These are phyloP conservation scores for Furnarius figulus DNA, from an alignment of 2,113 vertebrate genomes.

Conservation along the genomic window DNA sequence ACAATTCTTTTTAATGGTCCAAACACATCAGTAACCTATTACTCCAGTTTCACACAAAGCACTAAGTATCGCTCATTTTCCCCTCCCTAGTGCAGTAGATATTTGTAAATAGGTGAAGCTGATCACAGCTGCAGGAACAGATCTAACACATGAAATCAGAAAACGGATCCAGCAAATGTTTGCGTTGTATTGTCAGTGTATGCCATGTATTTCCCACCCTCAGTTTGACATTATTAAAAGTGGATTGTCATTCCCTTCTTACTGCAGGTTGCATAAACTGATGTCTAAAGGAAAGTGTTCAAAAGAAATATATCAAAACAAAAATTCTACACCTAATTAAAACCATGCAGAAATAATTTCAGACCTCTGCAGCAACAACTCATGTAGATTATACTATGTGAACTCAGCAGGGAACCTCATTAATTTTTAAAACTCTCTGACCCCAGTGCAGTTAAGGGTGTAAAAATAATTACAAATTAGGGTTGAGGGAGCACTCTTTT, in stretches of 20 bases:
- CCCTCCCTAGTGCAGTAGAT: not conserved
- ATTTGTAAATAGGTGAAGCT: constrained; percentile 8
- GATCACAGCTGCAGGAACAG: not conserved
- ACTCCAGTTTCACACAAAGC: not conserved
- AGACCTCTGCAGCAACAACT: constrained; percentile 62
- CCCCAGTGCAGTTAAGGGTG: constrained; percentile 73
- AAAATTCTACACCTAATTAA: constrained; percentile 54
- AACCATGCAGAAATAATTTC: constrained; percentile 57
- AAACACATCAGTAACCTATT: not conserved
- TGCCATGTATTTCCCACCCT: not conserved
- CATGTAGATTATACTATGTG: constrained; percentile 71
- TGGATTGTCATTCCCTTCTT: not conserved
- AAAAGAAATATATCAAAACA: constrained; percentile 4
- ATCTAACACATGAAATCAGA: not conserved
- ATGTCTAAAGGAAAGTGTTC: not conserved
- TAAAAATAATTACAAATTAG: constrained; percentile 83
- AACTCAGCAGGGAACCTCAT: constrained; percentile 79
- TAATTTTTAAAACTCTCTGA: constrained; percentile 83
- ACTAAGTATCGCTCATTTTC: not conserved
- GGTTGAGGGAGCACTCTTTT: constrained; percentile 69
- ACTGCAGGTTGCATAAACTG: not conserved
- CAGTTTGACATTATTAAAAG: not conserved
- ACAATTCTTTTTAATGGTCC: not conserved
- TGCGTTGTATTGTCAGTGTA: not conserved
- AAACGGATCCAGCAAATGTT: not conserved